phyloP scores from a whole-genome alignment of 1,140 invertebrate genomes.

The Nasonia giraulti region DNA sequence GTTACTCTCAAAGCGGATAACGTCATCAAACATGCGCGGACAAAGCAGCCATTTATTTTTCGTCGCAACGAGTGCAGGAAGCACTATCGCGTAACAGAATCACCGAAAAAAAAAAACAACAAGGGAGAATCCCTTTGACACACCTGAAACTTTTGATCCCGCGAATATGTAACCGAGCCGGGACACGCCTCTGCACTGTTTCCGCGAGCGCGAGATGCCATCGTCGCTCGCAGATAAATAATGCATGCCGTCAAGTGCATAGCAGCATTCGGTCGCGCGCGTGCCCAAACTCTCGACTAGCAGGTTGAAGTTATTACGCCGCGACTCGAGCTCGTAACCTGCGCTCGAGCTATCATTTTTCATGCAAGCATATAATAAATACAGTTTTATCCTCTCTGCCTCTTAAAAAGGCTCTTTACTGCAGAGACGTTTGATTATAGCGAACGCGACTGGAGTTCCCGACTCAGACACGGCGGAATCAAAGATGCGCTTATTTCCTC shows the following conservation, averaged over 20 bases:
- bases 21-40: no score
- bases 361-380: no score
- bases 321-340: neutral
- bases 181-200: neutral
- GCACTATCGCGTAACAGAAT: no score
- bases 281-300: constrained; percentile 16
- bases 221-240: constrained; percentile 7
- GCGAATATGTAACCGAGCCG: neutral
- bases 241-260: constrained; percentile 6
- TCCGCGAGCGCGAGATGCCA: neutral
- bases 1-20: no score
- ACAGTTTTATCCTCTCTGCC: no score
- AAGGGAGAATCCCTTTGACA: neutral
- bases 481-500: neutral
- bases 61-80: no score
- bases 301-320: neutral
- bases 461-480: neutral
- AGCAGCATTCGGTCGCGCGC: neutral
- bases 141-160: neutral
- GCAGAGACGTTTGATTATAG: neutral
- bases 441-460: neutral
- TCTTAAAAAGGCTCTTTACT: neutral
- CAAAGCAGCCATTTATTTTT: no score
- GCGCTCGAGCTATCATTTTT: no score
- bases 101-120: no score